Evolutionary conservation across 2,888 invertebrate species (phyloP), one percentile per base, ranked within the genome.

Genomic region (Shargacucullia verbasci): DNA sequence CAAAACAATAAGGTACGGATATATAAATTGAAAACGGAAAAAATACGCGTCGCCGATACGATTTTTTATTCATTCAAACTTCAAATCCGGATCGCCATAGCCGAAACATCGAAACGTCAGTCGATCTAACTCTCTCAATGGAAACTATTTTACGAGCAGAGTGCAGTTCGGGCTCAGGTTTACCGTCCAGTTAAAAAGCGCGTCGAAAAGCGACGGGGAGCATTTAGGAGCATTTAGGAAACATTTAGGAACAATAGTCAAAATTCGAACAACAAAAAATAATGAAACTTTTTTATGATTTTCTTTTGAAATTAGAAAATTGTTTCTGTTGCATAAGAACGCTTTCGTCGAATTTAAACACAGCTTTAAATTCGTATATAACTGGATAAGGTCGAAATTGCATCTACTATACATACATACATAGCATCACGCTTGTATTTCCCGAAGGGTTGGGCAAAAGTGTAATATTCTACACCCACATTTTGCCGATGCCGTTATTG

Each of bases 51-150:
- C 13, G 25, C 5, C 45, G 27, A 54, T 53, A 43, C 54, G 47
- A 53, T 13, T 75, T 78, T 63, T 68, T 70, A 64, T 68, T 59
- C 70, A 70, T 71, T 70, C 61, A 54, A 67, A 76, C 61, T 63
- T 70, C 52, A 57, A 66, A 73, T 63, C 62, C 47, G 59, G 53
- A 38, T 56, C 48, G 39, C 53, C 13, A 58, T 41, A 31, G 34
- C 11, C 58, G 48, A 64, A 61, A 70, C 67, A 76, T 64, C 53
- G 59, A 58, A 65, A 67, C 62, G 68, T 61, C 65, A 66, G 61
- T 64, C 65, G 56, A 76, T 76, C 56, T 54, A 63, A 61, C 54
- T 53, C 37, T 27, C 20, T 38, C 53, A 76, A 76, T 64, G 39
- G 62, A 52, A 73, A 71, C 64, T 71, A 75, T 77, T 74, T 68